Percentiles rank a stretch among this genome's conserved stretches.
These are phyloP conservation scores for Halictus quadricinctus DNA, from an alignment of 2,888 invertebrate genomes.

Conservation along the genomic window DNA sequence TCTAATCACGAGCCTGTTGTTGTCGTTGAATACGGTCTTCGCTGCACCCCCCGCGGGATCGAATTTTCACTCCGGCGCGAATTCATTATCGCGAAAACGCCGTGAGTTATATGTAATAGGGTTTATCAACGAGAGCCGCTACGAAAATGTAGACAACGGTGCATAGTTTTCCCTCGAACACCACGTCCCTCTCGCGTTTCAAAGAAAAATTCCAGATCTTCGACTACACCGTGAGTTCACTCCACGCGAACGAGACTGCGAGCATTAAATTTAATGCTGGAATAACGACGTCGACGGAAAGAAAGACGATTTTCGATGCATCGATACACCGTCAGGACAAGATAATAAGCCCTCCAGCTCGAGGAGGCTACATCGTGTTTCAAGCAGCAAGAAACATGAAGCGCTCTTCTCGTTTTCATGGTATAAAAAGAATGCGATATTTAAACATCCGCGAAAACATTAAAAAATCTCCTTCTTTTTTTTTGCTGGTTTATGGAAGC, in stretches of 20 bases:
- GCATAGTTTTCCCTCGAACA: background rate
- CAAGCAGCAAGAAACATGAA: background rate
- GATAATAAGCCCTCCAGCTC: background rate
- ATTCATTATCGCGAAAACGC: too few relatives aligned
- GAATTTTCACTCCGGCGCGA: background rate
- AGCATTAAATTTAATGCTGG: background rate
- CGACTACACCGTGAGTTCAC: background rate
- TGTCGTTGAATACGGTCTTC: background rate
- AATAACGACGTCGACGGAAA: background rate
- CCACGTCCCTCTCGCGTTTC: background rate
- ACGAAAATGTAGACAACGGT: background rate
- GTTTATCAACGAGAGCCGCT: background rate
- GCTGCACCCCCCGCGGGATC: background rate
- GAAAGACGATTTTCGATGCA: background rate
- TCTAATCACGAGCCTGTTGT: background rate
- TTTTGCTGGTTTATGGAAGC: too few relatives aligned
- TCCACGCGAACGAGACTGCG: background rate
- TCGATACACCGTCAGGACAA: background rate
- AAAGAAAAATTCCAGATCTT: background rate
- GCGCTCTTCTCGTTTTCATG: background rate
- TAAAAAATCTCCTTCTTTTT: too few relatives aligned
- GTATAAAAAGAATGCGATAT: background rate
- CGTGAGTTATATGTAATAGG: background rate
- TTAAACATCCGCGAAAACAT: background rate
- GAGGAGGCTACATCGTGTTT: background rate